phyloP scores from a whole-genome alignment of 2,113 vertebrate species.

The Plestiodon gilberti region DNA sequence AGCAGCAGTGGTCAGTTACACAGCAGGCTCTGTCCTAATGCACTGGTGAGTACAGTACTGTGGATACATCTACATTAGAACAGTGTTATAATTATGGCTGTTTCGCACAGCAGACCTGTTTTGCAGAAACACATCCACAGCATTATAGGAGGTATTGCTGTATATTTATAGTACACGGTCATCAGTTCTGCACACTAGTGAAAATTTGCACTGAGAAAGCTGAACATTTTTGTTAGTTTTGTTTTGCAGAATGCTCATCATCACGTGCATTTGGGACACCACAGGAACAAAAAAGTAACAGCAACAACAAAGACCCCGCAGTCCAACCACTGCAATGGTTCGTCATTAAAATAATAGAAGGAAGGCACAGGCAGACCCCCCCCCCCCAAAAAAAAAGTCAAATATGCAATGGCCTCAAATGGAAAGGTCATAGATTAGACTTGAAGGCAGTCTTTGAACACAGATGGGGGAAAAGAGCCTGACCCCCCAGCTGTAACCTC shows the following conservation, averaged over 20 bases:
- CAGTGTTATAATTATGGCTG: too few relatives aligned
- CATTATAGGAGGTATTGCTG: too few relatives aligned
- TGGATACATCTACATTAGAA: too few relatives aligned
- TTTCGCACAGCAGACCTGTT: too few relatives aligned
- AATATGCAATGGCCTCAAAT: conserved; percentile 5
- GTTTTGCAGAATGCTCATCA: conserved; percentile 12
- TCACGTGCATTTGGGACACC: conserved; percentile 28
- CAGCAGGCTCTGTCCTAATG: too few relatives aligned
- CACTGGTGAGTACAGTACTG: too few relatives aligned
- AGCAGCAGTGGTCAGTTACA: too few relatives aligned
- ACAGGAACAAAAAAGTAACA: conserved; percentile 16
- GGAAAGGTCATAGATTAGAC: conserved; percentile 13
- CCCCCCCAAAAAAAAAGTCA: conserved; percentile 14
- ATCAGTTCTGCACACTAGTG: conserved; percentile 11
- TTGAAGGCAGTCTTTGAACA: conserved; percentile 18
- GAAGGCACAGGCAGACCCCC: neutral
- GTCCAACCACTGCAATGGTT: conserved; percentile 33
- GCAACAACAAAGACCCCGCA: conserved; percentile 14
- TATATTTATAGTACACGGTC: neutral
- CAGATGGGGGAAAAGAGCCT: neutral
- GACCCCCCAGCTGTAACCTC: conserved; percentile 4
- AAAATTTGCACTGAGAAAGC: neutral
- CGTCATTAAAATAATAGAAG: conserved; percentile 2
- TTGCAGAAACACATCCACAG: too few relatives aligned
- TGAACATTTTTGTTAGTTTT: conserved; percentile 35